Base-by-base conservation (phyloP, 2,797 vertebrate genomes). In the Pangasius larnaudii region DNA sequence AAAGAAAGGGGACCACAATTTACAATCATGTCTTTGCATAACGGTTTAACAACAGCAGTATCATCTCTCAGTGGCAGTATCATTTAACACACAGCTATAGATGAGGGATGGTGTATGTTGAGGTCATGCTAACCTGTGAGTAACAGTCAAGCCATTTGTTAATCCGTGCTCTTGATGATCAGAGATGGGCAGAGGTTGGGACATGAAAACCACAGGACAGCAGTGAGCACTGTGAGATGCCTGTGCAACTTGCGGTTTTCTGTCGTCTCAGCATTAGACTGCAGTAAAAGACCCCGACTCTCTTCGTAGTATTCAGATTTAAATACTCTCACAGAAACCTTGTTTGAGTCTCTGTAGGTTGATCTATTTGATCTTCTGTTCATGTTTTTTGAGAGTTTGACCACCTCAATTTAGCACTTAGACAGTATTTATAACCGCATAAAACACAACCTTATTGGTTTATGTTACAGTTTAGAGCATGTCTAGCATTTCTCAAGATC, bases 101-200 rank as follows among this genome's bases (percentile, higher is more conserved):
- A 78, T 77, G 58, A 80, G 71, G 61, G 88, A 49, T 51, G 86
- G 86, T 88, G 90, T 86, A 75, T 49, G 39, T 77, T 91, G 89
- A 91, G 89, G 90, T 86, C 88, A 90, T 89, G 87, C 86, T 86
- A 89, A 71, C 88, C 87, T 89, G 84, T 88, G 90, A 89, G 87
- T 86, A 90, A 90, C 84, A 72, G 82, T 84, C 87, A 42, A 87
- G 80, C 74, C 84, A 86, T 91, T 90, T 91, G 90, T 88, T 87
- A 89, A 87, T 87, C 85, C 53, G 79, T 86, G 87, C 85, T 87
- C 88, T 88, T 67, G 84, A 87, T 85, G 86, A 88, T 90, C 86
- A 69, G 86, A 86, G 85, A 82, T 88, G 84, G 85, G 51, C 80
- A 89, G 86, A 90, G 86, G 89, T 85, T 85, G 86, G 85, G 86